Percentiles rank a stretch among this genome's conserved stretches.
phyloP scores from a whole-genome alignment of 30 jellyfish, hydroid and myxozoan species.

The Nemopilema nomurai region DNA sequence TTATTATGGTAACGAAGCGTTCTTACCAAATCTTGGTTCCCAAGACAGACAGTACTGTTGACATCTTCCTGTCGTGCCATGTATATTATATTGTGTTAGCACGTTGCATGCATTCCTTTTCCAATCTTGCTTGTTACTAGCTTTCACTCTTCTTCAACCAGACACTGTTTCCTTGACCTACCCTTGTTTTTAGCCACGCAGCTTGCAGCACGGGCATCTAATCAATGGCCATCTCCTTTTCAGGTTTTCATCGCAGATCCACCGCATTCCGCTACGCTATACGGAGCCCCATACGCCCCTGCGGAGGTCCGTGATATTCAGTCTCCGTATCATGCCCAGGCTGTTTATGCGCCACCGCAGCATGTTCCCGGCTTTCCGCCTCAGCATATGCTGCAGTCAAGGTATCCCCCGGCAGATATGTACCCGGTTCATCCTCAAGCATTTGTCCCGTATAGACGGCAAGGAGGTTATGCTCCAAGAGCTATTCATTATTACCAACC shows the following conservation, averaged over 20 bases:
- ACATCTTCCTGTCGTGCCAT: too few species aligned
- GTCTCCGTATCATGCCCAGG: slow-evolving; percentile 54
- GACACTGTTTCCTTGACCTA: too few species aligned
- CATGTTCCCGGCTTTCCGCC: slow-evolving; percentile 72
- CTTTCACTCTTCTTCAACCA: too few species aligned
- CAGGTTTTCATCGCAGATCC: slow-evolving; percentile 79
- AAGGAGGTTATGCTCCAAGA: slow-evolving; percentile 60
- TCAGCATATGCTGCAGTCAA: slow-evolving; percentile 56
- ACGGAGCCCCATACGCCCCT: slow-evolving; percentile 70
- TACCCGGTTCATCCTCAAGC: slow-evolving; percentile 65
- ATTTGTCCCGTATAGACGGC: slow-evolving; percentile 60
- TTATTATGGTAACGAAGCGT: too few species aligned
- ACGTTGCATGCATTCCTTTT: too few species aligned
- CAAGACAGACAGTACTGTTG: too few species aligned
- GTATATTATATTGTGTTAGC: too few species aligned
- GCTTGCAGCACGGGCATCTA: neutral
- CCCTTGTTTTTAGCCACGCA: too few species aligned
- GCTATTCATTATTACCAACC: slow-evolving; percentile 58
- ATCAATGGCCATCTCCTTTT: neutral
- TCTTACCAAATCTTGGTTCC: too few species aligned
- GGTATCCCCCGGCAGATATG: slow-evolving; percentile 64
- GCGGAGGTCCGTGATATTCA: slow-evolving; percentile 59
- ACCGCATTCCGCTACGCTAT: slow-evolving; percentile 73
- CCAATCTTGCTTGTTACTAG: too few species aligned
- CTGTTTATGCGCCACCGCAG: slow-evolving; percentile 48